Percentiles rank a stretch among this genome's conserved stretches.
These are phyloP conservation scores for Characodon lateralis DNA, from an alignment of 2,797 vertebrate species.

Conservation along the genomic window DNA sequence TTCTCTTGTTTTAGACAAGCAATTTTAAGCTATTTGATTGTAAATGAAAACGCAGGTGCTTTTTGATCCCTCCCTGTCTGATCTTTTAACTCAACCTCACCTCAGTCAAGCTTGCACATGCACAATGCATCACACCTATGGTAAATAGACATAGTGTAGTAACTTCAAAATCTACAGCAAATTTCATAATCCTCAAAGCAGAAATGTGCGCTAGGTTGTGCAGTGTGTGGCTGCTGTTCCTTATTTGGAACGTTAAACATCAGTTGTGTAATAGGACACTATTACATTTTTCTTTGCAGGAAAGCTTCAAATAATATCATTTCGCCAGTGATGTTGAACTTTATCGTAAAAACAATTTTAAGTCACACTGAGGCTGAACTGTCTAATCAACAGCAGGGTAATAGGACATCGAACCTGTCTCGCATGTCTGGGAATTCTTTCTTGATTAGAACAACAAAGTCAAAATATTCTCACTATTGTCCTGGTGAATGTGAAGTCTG, in stretches of 20 bases:
- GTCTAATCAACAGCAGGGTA: conserved; percentile 46
- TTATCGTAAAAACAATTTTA: conserved; percentile 40
- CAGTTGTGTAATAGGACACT: background rate
- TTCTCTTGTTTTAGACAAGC: background rate
- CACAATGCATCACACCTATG: conserved; percentile 35
- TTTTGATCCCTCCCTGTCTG: conserved; percentile 72
- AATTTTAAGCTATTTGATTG: conserved; percentile 46
- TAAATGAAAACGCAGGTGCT: conserved; percentile 59
- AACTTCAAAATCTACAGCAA: conserved; percentile 33
- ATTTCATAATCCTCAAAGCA: conserved; percentile 22
- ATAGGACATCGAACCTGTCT: conserved; percentile 57
- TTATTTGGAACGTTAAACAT: background rate
- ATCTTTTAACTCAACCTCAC: conserved; percentile 56
- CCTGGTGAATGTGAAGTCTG: conserved; percentile 49
- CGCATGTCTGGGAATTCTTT: conserved; percentile 39
- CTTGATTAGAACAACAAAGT: conserved; percentile 54
- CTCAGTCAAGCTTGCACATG: conserved; percentile 50
- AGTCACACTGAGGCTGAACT: conserved; percentile 37
- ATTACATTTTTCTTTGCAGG: conserved; percentile 8
- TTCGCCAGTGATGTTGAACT: conserved; percentile 52
- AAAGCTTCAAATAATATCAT: conserved; percentile 31
- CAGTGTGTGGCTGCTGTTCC: background rate
- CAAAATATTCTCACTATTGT: conserved; percentile 49
- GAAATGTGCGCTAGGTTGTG: background rate
- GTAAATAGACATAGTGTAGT: conserved; percentile 35